Conservation (phyloP, 23 tunicate species). For the Trididemnum clinides region DNA sequence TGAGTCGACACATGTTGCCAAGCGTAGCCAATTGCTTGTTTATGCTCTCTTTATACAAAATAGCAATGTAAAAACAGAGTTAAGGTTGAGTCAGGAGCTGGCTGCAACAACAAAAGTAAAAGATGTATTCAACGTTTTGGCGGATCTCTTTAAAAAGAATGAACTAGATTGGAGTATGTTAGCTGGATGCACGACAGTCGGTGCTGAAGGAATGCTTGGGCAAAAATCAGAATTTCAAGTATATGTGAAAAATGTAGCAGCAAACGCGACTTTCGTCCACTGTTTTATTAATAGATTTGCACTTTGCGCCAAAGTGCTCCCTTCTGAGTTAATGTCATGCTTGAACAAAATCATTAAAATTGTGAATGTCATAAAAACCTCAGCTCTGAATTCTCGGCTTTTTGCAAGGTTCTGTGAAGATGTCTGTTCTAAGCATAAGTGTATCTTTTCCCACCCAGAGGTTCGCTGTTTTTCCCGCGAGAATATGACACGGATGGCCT, state of each 20-base stretch:
- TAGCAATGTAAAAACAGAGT: conserved; percentile 50
- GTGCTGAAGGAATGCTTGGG: conserved; percentile 66
- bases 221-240: no score
- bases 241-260: conserved; percentile 47
- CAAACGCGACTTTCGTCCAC: no score
- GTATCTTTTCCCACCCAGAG: conserved; percentile 63
- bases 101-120: conserved; percentile 52
- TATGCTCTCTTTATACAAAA: conserved; percentile 55
- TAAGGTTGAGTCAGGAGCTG: conserved; percentile 65
- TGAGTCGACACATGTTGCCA: conserved; percentile 69
- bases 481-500: conserved; percentile 44
- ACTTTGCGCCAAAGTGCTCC: conserved; percentile 71
- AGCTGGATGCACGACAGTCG: conserved; percentile 61
- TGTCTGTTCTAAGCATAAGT: conserved; percentile 54
- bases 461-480: conserved; percentile 51
- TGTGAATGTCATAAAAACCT: no score
- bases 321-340: conserved; percentile 50
- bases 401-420: conserved; percentile 60
- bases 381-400: conserved; percentile 55
- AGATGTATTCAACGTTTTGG: conserved; percentile 58
- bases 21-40: conserved; percentile 58
- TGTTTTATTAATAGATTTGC: conserved; percentile 76
- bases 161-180: conserved; percentile 58
- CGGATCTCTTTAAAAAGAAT: conserved; percentile 49
- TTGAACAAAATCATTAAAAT: no score